phyloP scores from a whole-genome alignment of 1,140 invertebrate genomes.

The Heliothis subflexa region DNA sequence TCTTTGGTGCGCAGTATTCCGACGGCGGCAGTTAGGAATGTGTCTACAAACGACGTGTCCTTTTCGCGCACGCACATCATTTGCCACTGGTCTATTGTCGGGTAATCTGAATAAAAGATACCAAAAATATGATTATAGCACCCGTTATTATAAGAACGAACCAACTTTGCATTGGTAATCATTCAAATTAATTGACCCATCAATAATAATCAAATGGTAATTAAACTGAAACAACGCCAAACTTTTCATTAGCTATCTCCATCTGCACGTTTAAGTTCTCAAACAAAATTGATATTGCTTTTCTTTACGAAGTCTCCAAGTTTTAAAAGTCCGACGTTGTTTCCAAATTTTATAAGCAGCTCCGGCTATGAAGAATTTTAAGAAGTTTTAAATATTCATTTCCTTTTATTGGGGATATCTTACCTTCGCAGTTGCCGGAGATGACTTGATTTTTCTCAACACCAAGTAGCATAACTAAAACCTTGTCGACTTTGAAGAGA shows the following conservation, averaged over 20 bases:
- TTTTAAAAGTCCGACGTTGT: slow-evolving; percentile 6
- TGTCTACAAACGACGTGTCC: slow-evolving; percentile 92
- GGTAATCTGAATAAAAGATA: slow-evolving; percentile 86
- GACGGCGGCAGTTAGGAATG: slow-evolving; percentile 92
- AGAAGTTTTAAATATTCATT: background rate
- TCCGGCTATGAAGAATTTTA: background rate
- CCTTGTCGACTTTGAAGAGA: slow-evolving; percentile 89
- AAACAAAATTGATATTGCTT: background rate
- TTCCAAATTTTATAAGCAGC: background rate
- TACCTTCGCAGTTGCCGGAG: slow-evolving; percentile 74
- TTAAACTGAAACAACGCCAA: background rate
- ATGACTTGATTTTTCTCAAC: slow-evolving; percentile 85
- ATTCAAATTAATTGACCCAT: background rate
- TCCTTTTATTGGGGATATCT: slow-evolving; percentile 6
- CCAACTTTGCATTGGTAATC: background rate
- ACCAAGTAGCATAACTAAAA: slow-evolving; percentile 92
- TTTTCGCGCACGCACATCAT: slow-evolving; percentile 92
- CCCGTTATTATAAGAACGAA: slow-evolving; percentile 25
- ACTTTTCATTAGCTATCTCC: too few species aligned
- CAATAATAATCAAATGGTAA: background rate
- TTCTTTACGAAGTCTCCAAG: background rate
- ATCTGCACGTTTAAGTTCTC: background rate
- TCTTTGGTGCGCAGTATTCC: slow-evolving; percentile 88
- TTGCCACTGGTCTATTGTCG: slow-evolving; percentile 91
- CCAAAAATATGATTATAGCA: slow-evolving; percentile 29